Base-by-base conservation (phyloP, 1,140 invertebrate genomes). In the Pseudomyrmex sp. region DNA sequence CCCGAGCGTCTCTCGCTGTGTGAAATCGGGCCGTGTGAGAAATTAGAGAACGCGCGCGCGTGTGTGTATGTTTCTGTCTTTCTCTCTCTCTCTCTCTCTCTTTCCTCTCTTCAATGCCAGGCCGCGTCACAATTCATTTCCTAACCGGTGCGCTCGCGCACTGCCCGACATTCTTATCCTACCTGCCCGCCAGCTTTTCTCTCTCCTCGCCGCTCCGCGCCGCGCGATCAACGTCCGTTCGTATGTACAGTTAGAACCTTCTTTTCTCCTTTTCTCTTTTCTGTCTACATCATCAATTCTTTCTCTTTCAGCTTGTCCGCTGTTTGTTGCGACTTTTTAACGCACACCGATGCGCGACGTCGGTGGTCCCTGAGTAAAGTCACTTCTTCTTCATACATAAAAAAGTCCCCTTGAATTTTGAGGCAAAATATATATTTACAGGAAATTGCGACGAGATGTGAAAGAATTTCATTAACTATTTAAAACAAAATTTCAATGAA, bases 101-200 rank as follows among this genome's bases (percentile, higher is more conserved):
- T 82, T 20, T 76, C 35, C 74, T 83, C 63, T 83, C 54, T 75
- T 80, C 76, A 84, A 89, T 89, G 87, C 85, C 83, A 89, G 13
- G 56, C 73, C 63, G 84, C 83, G 85, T 87, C 88, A 80, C 86
- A 83, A 90, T 84, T 86, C 84, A 88, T 90, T 88, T 90, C 85
- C 79, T 83, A 90, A 90, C 63, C 82, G 82, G 82, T 15, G 48
- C 59, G 46, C 46, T 76, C 54, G 35, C 52, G 73, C 80, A 58
- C 46, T 74, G 63, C 73, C 70, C 80, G 75, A 89, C 88, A 89
- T 90, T 90, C 85, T 90, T 89, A 72, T 84, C 59, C 35, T 82
- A 59, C 50, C 75, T 62, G 61, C 18, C 54, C 46, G 72, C 56
- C 68, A 73, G 54, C 70, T 83, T 86, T 54, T 59, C 76, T 69